A percentile compares a stretch with the other conserved stretches of the same genome.
These are phyloP conservation scores for Agonopterix subpropinquella DNA, from an alignment of 2,888 invertebrate species.

Conservation along the genomic window DNA sequence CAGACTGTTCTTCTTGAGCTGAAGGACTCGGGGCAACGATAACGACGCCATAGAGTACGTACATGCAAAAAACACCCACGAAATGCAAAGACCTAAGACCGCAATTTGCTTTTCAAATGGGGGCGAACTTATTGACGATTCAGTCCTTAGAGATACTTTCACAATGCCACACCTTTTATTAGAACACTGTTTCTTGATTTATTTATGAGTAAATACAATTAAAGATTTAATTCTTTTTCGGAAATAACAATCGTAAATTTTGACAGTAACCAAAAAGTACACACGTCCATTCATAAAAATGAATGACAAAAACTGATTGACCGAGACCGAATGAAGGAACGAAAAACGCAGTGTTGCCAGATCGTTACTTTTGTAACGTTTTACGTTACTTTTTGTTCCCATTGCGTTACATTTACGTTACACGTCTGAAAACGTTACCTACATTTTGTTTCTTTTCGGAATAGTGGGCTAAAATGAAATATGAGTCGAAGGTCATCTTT, in stretches of 20 bases:
- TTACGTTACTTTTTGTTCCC: no score
- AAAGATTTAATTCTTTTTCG: not conserved
- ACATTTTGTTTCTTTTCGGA: no score
- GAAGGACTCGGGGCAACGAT: conserved; percentile 82
- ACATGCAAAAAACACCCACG: conserved; percentile 43
- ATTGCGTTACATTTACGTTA: no score
- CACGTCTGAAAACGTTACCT: no score
- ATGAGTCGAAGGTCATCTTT: no score
- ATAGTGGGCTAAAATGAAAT: no score
- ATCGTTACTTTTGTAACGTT: no score
- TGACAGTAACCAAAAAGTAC: conserved; percentile 4
- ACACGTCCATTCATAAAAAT: conserved; percentile 16
- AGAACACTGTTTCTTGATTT: not conserved
- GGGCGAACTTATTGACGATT: conserved; percentile 10
- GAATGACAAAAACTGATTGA: conserved; percentile 10
- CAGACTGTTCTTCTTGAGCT: conserved; percentile 84
- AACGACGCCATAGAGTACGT: conserved; percentile 80
- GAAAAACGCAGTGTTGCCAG: no score
- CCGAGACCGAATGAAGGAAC: not conserved
- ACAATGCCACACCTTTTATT: conserved; percentile 1
- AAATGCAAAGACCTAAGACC: conserved; percentile 18
- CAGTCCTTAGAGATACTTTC: not conserved
- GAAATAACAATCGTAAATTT: conserved; percentile 4
- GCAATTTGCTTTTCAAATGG: conserved; percentile 18
- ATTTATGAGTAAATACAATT: not conserved